Percentiles rank a stretch among this genome's conserved stretches.
These are phyloP conservation scores for Amphimallon solstitiale DNA, from an alignment of 2,888 invertebrate genomes.

Conservation along the genomic window DNA sequence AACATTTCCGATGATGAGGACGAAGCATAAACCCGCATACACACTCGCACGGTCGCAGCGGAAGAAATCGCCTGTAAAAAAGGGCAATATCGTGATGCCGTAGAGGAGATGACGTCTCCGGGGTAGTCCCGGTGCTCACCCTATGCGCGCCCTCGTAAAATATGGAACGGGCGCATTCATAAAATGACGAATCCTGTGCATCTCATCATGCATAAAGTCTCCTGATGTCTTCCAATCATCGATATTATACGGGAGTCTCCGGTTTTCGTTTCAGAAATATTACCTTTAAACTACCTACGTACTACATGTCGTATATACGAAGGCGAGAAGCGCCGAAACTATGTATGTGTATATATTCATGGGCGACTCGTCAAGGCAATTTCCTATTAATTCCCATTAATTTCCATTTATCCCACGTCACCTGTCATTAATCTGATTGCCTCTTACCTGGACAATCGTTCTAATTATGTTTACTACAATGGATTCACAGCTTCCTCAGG, in stretches of 20 bases:
- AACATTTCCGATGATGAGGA: slow-evolving; percentile 11
- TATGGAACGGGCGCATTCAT: slow-evolving; percentile 57
- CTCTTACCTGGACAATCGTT: too few species aligned
- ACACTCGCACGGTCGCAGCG: too few species aligned
- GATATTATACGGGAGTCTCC: slow-evolving; percentile 51
- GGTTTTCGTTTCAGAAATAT: slow-evolving; percentile 33
- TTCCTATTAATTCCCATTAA: too few species aligned
- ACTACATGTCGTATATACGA: not conserved
- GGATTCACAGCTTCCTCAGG: too few species aligned
- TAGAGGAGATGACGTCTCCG: slow-evolving; percentile 47
- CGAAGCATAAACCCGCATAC: not conserved
- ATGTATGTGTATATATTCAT: too few species aligned
- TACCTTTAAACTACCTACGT: slow-evolving; percentile 23
- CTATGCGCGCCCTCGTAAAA: slow-evolving; percentile 50
- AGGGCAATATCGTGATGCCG: slow-evolving; percentile 49
- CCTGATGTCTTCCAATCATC: slow-evolving; percentile 59
- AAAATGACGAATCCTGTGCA: slow-evolving; percentile 59
- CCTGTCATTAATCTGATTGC: too few species aligned
- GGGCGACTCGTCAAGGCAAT: too few species aligned
- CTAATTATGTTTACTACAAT: too few species aligned
- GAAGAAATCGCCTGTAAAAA: slow-evolving; percentile 51
- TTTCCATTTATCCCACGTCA: too few species aligned
- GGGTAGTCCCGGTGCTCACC: slow-evolving; percentile 33
- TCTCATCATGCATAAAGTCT: slow-evolving; percentile 55
- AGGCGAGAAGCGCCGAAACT: too few species aligned